Evolutionary conservation across 1,140 invertebrate species (phyloP).

Genomic region (Temnothorax longispinosus): DNA sequence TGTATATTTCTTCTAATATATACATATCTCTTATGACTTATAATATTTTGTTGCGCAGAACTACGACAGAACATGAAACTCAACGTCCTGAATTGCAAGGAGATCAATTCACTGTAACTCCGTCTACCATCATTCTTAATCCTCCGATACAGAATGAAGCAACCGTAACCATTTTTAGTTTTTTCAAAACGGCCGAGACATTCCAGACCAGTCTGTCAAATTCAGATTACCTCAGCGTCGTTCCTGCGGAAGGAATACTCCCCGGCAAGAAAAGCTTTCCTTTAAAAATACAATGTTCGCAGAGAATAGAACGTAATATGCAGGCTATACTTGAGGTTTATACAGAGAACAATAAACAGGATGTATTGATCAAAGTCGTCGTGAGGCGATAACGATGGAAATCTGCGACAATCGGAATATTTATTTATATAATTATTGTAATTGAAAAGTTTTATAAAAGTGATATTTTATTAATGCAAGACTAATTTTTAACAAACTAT

Average conservation of each 20-base stretch:
- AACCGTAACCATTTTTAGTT: constrained; percentile 71
- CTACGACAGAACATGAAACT: neutral
- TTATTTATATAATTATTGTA: constrained; percentile 13
- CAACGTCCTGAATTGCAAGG: constrained; percentile 4
- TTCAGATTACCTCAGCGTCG: constrained; percentile 70
- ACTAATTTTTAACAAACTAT: constrained; percentile 35
- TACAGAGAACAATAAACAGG: constrained; percentile 75
- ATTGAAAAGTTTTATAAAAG: constrained; percentile 53
- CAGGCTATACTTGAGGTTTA: constrained; percentile 74
- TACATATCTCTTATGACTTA: neutral
- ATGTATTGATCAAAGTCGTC: constrained; percentile 73
- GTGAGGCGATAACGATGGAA: constrained; percentile 53
- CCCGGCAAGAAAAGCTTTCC: constrained; percentile 71
- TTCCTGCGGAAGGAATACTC: constrained; percentile 78
- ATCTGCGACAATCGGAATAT: constrained; percentile 47
- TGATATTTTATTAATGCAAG: constrained; percentile 63
- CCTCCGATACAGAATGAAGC: constrained; percentile 72
- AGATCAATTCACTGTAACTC: constrained; percentile 70
- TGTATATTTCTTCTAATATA: neutral
- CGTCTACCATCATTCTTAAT: constrained; percentile 64
- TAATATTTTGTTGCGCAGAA: constrained; percentile 46
- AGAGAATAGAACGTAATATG: constrained; percentile 66
- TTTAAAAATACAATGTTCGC: constrained; percentile 76
- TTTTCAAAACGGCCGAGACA: constrained; percentile 68
- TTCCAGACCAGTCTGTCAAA: constrained; percentile 74